Evolutionary conservation across 2,797 vertebrate species (phyloP).

Genomic region (Chromis chromis): DNA sequence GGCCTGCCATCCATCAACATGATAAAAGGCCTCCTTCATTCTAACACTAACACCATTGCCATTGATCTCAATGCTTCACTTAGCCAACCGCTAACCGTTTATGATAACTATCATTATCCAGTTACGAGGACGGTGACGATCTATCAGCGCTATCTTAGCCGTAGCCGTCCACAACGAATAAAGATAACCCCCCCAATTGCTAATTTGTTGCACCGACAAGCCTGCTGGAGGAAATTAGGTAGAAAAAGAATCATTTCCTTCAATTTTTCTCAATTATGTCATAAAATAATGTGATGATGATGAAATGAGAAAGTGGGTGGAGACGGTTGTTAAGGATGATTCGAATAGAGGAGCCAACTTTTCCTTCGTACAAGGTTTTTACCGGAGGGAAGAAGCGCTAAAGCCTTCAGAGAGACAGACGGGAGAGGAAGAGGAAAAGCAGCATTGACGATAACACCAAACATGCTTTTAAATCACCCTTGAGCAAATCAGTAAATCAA

Average conservation of each 20-base stretch:
- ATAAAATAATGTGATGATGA: constrained; percentile 52
- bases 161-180: constrained; percentile 25
- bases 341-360: constrained; percentile 26
- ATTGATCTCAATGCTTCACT: constrained; percentile 76
- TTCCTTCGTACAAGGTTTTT: neutral
- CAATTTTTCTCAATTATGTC: constrained; percentile 55
- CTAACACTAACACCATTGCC: constrained; percentile 62
- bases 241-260: constrained; percentile 59
- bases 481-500: constrained; percentile 83
- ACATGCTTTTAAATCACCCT: constrained; percentile 80
- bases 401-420: constrained; percentile 32
- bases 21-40: constrained; percentile 78
- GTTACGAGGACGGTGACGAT: constrained; percentile 54
- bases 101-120: constrained; percentile 77
- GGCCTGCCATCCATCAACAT: constrained; percentile 80
- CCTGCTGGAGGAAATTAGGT: constrained; percentile 52
- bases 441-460: constrained; percentile 69
- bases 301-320: constrained; percentile 45
- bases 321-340: constrained; percentile 31
- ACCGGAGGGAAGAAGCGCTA: constrained; percentile 15
- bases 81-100: constrained; percentile 71
- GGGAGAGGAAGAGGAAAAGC: constrained; percentile 37
- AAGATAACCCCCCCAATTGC: constrained; percentile 34
- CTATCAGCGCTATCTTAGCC: constrained; percentile 25
- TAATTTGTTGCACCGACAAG: constrained; percentile 47